These are phyloP conservation scores for Protophormia terraenovae DNA, from an alignment of 2,888 invertebrate species.

Conservation along the genomic window DNA sequence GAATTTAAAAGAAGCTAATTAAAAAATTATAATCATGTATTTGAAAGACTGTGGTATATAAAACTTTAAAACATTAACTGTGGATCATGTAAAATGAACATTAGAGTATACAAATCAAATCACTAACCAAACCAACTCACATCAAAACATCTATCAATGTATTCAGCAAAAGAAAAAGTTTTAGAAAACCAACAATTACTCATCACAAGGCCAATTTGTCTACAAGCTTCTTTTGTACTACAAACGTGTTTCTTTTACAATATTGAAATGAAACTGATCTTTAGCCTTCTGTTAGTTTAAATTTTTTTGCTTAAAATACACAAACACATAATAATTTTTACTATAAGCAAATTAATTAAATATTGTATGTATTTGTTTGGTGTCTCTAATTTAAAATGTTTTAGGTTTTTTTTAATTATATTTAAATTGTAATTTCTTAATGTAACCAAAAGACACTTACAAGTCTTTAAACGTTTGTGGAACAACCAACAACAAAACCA, in stretches of 20 bases:
- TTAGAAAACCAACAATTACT: neutral
- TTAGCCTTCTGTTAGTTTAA: neutral
- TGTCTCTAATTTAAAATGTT: conserved; percentile 6
- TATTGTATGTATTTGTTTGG: conserved; percentile 8
- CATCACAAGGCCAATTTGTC: neutral
- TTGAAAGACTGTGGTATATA: conserved; percentile 65
- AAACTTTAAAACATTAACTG: conserved; percentile 37
- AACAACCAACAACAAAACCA: conserved; percentile 24
- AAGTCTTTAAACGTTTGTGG: conserved; percentile 27
- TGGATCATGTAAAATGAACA: neutral
- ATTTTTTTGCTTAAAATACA: neutral
- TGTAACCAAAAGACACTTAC: neutral
- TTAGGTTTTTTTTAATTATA: conserved; percentile 38
- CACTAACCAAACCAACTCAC: neutral
- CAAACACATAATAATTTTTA: neutral
- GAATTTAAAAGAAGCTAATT: neutral
- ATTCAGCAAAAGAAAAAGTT: neutral
- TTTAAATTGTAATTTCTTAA: conserved; percentile 26
- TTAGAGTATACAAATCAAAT: neutral
- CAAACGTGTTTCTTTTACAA: neutral
- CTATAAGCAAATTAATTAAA: neutral
- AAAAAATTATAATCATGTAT: conserved; percentile 44
- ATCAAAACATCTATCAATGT: neutral
- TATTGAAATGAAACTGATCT: neutral
- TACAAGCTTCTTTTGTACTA: neutral